Conservation (phyloP, 1,140 invertebrate species). For the Glomeris maerens region DNA sequence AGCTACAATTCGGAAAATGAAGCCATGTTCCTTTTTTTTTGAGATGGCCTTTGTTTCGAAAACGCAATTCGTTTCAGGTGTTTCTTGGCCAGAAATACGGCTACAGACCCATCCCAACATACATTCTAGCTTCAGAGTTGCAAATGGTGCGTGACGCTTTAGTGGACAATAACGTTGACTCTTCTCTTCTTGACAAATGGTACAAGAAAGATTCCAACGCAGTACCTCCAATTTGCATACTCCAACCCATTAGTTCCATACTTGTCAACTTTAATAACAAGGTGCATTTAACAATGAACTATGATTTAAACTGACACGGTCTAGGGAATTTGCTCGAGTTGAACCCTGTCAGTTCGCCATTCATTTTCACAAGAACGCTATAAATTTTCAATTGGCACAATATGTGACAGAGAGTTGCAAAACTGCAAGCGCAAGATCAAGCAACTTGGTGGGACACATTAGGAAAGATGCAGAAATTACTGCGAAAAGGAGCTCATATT, state of each 20-base stretch:
- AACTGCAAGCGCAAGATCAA: constrained; percentile 89
- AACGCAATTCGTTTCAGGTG: constrained; percentile 40
- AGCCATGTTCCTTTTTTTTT: no score
- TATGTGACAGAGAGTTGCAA: constrained; percentile 61
- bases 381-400: neutral
- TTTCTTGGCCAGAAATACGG: constrained; percentile 97
- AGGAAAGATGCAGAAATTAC: constrained; percentile 83
- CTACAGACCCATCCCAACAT: constrained; percentile 89
- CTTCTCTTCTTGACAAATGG: constrained; percentile 77
- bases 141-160: constrained; percentile 72
- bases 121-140: constrained; percentile 81
- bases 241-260: constrained; percentile 94
- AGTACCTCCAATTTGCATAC: constrained; percentile 71
- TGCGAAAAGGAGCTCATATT: constrained; percentile 76
- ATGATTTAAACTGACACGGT: neutral
- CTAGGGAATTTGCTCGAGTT: neutral
- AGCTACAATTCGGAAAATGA: no score
- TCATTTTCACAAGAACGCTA: neutral
- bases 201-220: constrained; percentile 93
- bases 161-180: constrained; percentile 60
- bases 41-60: no score
- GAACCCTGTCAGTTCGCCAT: neutral
- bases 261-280: constrained; percentile 97
- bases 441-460: constrained; percentile 95
- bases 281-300: constrained; percentile 35